Conservation (phyloP, 2,113 vertebrate species). For the Athene noctua region DNA sequence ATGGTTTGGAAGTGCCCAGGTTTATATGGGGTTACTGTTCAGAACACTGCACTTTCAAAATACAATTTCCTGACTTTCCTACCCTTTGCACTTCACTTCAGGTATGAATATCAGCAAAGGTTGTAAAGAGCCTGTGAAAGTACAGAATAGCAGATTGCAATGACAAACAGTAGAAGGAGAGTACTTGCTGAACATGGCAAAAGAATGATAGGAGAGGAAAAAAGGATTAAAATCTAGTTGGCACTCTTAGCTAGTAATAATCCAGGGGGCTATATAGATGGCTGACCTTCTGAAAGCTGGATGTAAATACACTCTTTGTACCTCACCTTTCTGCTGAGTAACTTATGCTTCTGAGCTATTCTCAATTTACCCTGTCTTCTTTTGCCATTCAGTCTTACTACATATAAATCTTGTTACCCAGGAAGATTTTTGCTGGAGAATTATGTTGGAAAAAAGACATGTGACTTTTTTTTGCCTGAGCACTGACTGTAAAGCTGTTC, state of each 20-base stretch:
- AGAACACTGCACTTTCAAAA: not conserved
- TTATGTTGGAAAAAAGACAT: not conserved
- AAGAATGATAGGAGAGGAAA: not conserved
- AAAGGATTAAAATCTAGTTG: not conserved
- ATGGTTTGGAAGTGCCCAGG: not conserved
- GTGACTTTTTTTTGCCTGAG: not conserved
- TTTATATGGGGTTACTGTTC: not conserved
- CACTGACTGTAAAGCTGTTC: not conserved
- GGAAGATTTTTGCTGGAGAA: not conserved
- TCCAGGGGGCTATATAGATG: not conserved
- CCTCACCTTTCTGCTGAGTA: not conserved
- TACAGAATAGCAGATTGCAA: not conserved
- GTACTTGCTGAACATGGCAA: not conserved
- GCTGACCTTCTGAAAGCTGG: not conserved
- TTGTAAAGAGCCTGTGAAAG: not conserved
- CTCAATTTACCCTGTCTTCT: not conserved
- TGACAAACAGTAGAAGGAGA: not conserved
- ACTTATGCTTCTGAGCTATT: not conserved
- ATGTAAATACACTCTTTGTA: not conserved
- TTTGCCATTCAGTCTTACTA: not conserved
- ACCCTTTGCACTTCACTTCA: not conserved
- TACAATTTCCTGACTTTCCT: not conserved
- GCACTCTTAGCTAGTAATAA: not conserved
- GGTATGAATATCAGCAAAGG: not conserved
- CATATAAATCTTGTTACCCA: not conserved